Conservation (phyloP, 2,113 vertebrate species). For the Myiagra hebetior region DNA sequence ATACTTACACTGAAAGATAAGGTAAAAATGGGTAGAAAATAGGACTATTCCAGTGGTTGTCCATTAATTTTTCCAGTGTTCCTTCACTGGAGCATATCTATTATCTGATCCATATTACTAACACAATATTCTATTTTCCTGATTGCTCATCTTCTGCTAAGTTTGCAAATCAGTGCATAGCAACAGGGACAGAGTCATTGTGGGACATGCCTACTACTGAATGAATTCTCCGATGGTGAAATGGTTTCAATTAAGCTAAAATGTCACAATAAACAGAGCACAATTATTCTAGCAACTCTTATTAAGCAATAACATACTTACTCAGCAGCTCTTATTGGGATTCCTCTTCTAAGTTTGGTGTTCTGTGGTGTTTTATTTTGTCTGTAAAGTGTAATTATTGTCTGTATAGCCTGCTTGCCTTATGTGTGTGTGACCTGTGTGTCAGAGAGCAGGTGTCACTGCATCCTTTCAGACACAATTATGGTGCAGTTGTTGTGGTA, state of each 20-base stretch:
- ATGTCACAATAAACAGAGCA: slow-evolving; percentile 28
- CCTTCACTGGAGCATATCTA: neutral
- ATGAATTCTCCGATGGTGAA: neutral
- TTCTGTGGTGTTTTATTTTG: neutral
- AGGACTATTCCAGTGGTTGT: neutral
- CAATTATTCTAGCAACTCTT: slow-evolving; percentile 34
- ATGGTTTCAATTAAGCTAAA: slow-evolving; percentile 26
- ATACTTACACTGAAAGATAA: neutral
- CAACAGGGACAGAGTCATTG: neutral
- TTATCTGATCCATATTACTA: neutral
- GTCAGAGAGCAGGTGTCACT: slow-evolving; percentile 40
- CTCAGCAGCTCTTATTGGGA: neutral
- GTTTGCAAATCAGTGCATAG: neutral
- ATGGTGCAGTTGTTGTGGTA: neutral
- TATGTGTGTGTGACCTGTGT: neutral
- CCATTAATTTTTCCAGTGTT: neutral
- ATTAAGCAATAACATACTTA: neutral
- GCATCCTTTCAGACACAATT: slow-evolving; percentile 3
- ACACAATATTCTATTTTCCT: neutral
- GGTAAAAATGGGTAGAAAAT: neutral
- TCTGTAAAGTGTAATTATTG: neutral
- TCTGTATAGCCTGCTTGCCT: neutral
- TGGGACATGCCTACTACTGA: neutral
- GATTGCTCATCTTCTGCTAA: slow-evolving; percentile 9
- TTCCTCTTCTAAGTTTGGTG: neutral